Conservation (phyloP, 1,140 invertebrate genomes). For the Drosophila repletoides region DNA sequence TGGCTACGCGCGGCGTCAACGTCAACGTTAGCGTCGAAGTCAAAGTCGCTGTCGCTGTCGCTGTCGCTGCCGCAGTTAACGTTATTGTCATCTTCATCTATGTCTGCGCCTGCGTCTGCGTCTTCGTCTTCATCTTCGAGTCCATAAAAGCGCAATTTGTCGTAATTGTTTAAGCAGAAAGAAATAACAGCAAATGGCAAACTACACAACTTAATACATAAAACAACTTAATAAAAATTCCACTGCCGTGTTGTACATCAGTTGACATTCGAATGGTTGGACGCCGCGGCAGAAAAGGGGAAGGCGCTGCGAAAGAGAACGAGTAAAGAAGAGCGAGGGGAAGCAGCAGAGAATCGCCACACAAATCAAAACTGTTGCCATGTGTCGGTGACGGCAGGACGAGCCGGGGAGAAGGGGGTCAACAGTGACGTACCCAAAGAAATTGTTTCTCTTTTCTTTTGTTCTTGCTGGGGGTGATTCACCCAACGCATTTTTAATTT, state of each 20-base stretch:
- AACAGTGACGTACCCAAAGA: too few relatives aligned
- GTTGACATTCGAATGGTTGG: slow-evolving; percentile 25
- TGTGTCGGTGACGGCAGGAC: too few relatives aligned
- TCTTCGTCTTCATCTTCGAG: slow-evolving; percentile 11
- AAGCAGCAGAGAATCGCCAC: too few relatives aligned
- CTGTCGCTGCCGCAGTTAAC: slow-evolving; percentile 1
- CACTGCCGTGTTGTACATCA: slow-evolving; percentile 68
- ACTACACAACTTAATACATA: slow-evolving; percentile 61
- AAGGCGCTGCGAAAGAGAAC: slow-evolving; percentile 22
- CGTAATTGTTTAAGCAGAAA: slow-evolving; percentile 82
- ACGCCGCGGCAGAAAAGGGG: not conserved
- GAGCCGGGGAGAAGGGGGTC: too few relatives aligned
- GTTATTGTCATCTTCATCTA: not conserved
- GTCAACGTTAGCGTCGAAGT: not conserved
- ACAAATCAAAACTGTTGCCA: too few relatives aligned
- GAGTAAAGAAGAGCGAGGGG: not conserved
- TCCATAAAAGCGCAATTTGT: slow-evolving; percentile 82
- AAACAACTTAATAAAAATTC: slow-evolving; percentile 82
- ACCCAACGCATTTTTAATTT: too few relatives aligned
- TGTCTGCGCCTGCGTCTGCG: not conserved
- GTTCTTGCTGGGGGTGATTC: too few relatives aligned
- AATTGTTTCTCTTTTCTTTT: too few relatives aligned
- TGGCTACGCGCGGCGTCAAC: slow-evolving; percentile 1
- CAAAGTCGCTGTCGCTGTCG: not conserved
- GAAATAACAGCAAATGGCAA: slow-evolving; percentile 63